A percentile compares a stretch with the other conserved stretches of the same genome.
phyloP scores from a whole-genome alignment of 2,113 vertebrate species.

The Crypturellus undulatus region DNA sequence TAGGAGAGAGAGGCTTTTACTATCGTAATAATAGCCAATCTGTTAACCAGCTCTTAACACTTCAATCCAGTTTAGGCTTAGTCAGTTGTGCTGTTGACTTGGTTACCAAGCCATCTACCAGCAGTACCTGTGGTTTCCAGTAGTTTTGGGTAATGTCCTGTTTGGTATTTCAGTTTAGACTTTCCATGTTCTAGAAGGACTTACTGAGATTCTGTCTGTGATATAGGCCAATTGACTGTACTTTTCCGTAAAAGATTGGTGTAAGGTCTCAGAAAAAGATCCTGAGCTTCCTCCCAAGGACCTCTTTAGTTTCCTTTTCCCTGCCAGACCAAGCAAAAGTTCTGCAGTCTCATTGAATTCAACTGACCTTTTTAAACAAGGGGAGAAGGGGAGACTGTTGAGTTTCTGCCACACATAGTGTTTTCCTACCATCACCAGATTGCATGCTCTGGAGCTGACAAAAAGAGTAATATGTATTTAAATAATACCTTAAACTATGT shows the following conservation, averaged over 20 bases:
- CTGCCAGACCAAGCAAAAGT: rapidly evolving
- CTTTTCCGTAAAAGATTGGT: not conserved
- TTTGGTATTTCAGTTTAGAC: not conserved
- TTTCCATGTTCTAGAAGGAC: not conserved
- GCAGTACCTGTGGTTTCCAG: not conserved
- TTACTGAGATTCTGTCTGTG: not conserved
- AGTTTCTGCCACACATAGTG: not conserved
- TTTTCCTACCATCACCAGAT: not conserved
- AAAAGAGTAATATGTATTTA: not conserved
- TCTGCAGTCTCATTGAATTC: not conserved
- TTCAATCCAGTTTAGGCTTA: not conserved
- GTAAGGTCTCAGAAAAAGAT: not conserved
- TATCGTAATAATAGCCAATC: not conserved
- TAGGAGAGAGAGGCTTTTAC: not conserved
- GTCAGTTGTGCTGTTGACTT: not conserved
- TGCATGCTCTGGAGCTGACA: not conserved
- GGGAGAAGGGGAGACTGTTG: not conserved
- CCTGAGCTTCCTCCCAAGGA: not conserved
- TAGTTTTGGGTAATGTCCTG: not conserved
- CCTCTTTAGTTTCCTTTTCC: not conserved
- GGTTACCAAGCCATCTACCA: not conserved
- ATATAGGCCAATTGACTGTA: not conserved
- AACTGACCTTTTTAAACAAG: not conserved
- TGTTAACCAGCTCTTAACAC: not conserved
- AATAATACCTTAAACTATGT: not conserved